Percentiles rank a stretch among this genome's conserved stretches.
These are phyloP conservation scores for Drosophila hamatofila DNA, from an alignment of 2,888 invertebrate species.

Conservation along the genomic window DNA sequence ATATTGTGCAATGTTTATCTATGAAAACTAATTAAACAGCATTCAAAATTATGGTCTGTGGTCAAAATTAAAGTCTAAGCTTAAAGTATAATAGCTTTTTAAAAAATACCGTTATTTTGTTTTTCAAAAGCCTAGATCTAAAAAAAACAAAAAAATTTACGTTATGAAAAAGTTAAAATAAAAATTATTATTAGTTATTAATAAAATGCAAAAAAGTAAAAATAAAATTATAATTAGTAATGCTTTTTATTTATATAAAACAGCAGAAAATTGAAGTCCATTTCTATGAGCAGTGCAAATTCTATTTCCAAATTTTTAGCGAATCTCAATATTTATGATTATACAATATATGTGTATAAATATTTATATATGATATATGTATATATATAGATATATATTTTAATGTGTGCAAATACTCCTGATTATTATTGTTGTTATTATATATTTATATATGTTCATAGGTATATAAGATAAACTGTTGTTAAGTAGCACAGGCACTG, in stretches of 20 bases:
- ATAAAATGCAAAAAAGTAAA: neutral
- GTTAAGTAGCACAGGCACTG: slow-evolving; percentile 10
- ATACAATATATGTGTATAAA: slow-evolving; percentile 5
- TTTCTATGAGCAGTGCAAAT: neutral
- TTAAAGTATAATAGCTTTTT: too few relatives aligned
- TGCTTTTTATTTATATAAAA: too few relatives aligned
- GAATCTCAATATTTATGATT: slow-evolving; percentile 6
- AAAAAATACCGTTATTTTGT: too few relatives aligned
- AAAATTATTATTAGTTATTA: too few relatives aligned
- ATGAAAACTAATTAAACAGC: neutral
- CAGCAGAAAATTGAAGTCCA: neutral
- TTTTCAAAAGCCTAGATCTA: too few relatives aligned
- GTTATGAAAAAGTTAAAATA: too few relatives aligned
- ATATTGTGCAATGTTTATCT: neutral
- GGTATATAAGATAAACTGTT: neutral
- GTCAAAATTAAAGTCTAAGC: too few relatives aligned
- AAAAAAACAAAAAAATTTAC: too few relatives aligned
- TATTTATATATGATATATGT: neutral
- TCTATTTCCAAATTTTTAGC: neutral
- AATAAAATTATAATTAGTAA: neutral
- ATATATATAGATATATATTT: neutral
- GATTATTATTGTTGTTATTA: neutral
- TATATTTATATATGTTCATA: neutral
- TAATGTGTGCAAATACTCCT: neutral
- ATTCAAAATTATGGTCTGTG: too few relatives aligned